Percentiles rank a stretch among this genome's conserved stretches.
Conservation (phyloP, 2,113 vertebrate genomes). For the Ictalurus furcatus region DNA sequence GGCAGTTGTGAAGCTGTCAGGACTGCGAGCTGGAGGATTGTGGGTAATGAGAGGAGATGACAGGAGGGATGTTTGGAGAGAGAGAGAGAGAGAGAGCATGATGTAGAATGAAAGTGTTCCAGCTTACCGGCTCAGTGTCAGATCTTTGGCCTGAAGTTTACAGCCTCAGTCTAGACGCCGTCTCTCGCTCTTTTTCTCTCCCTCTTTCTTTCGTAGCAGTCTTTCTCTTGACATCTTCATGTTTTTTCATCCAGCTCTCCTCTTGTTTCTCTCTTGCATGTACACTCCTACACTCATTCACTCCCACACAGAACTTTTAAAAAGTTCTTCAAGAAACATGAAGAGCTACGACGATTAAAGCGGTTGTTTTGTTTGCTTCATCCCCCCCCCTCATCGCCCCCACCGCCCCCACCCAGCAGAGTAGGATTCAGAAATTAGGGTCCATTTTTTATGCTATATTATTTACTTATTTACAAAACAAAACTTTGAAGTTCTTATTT, state of each 20-base stretch:
- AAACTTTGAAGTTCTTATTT: background rate
- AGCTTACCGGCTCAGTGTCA: background rate
- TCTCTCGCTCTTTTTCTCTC: constrained; percentile 1
- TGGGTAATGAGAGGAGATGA: constrained; percentile 51
- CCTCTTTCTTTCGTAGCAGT: background rate
- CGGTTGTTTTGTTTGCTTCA: background rate
- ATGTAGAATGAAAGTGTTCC: constrained; percentile 6
- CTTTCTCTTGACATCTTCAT: background rate
- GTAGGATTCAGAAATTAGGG: background rate
- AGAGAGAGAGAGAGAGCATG: constrained; percentile 1
- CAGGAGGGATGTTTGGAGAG: constrained; percentile 31
- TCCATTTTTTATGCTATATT: too few relatives aligned
- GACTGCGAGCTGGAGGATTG: constrained; percentile 38
- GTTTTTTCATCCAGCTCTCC: background rate
- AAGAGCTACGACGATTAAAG: background rate
- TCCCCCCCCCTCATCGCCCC: too few relatives aligned
- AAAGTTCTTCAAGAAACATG: background rate
- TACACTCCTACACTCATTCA: background rate
- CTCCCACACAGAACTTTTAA: background rate
- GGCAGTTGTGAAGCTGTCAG: constrained; percentile 40
- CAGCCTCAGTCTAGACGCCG: constrained; percentile 2
- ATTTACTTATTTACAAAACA: too few relatives aligned
- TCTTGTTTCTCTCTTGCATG: background rate
- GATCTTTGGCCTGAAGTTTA: constrained; percentile 30
- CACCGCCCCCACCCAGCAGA: background rate